Evolutionary conservation across 1,140 invertebrate genomes (phyloP), one percentile per base, ranked within the genome.

Genomic region (Lethrus apterus): DNA sequence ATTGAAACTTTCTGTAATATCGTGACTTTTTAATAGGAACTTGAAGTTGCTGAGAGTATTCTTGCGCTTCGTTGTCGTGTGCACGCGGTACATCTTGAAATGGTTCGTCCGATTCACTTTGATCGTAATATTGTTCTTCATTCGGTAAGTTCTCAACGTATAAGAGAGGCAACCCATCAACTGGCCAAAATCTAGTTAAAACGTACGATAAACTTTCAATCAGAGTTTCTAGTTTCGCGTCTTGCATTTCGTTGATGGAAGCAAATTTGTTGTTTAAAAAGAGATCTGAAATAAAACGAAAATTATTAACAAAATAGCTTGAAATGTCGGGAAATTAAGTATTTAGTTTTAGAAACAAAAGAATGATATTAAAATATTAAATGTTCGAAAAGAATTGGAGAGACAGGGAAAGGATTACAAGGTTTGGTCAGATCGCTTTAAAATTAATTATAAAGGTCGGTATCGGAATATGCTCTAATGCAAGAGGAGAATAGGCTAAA

Each of bases 1-100:
- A 77, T 4, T 76, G 75, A 63, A 77, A 79, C 31, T 72, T 70
- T 43, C 75, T 67, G 51, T 78, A 78, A 50, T 75, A 77, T 35
- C 74, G 70, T 10, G 74, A 73, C 40, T 75, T 64, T 47, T 78
- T 79, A 8, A 48, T 44, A 7, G 63, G 55, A 15, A 26, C 15
- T 19, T 38, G 40, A n/a, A n/a, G n/a, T n/a, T n/a, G n/a, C n/a
- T n/a, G n/a, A n/a, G n/a, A n/a, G n/a, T n/a, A n/a, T n/a, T 11
- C 11, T 44, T 10, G 20, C 20, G 15, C 8, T 38, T 46, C 34
- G n/a, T 29, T 10, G 18, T 38, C 41, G n/a, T 10, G 24, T 14
- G 51, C 23, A 14, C 36, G n/a, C n/a, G 50, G 33, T 36, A 15
- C 24, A 11, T 31, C 26, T 32, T 50, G 33, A 1, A 13, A 34